phyloP scores from a whole-genome alignment of 2,113 vertebrate species.

The Petroica traversi region DNA sequence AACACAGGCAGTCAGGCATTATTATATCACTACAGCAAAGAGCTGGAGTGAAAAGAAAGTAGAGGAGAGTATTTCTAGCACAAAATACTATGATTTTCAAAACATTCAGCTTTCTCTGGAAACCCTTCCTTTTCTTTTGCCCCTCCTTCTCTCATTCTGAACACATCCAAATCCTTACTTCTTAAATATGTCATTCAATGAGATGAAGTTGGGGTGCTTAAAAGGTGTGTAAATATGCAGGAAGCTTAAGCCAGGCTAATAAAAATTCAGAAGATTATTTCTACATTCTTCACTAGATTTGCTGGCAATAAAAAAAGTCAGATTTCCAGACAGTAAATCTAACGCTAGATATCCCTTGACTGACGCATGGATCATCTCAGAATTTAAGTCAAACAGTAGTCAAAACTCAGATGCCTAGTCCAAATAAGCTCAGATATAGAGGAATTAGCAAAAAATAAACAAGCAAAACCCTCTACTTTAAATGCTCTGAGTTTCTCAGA shows the following conservation, averaged over 20 bases:
- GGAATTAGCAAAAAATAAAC: conserved; percentile 24
- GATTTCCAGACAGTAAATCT: conserved; percentile 12
- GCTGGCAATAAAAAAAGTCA: not conserved
- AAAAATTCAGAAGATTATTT: not conserved
- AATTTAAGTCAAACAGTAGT: conserved; percentile 46
- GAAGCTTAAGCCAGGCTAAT: not conserved
- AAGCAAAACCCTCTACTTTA: not conserved
- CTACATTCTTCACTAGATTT: not conserved
- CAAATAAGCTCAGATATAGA: conserved; percentile 11
- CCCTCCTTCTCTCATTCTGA: not conserved
- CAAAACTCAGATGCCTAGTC: not conserved
- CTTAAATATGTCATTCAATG: not conserved
- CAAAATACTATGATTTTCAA: not conserved
- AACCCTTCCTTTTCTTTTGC: not conserved
- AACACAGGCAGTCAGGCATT: not conserved
- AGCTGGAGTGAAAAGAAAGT: not conserved
- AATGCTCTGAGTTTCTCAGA: not conserved
- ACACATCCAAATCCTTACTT: not conserved
- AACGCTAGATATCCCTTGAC: not conserved
- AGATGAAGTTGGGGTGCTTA: not conserved
- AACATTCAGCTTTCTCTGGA: not conserved
- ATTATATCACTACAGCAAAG: not conserved
- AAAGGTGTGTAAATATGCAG: not conserved
- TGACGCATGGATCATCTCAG: conserved; percentile 11
- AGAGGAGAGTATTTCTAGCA: not conserved